These are phyloP conservation scores for Perodicticus potto DNA, from an alignment of 2,797 vertebrate species.

Conservation along the genomic window DNA sequence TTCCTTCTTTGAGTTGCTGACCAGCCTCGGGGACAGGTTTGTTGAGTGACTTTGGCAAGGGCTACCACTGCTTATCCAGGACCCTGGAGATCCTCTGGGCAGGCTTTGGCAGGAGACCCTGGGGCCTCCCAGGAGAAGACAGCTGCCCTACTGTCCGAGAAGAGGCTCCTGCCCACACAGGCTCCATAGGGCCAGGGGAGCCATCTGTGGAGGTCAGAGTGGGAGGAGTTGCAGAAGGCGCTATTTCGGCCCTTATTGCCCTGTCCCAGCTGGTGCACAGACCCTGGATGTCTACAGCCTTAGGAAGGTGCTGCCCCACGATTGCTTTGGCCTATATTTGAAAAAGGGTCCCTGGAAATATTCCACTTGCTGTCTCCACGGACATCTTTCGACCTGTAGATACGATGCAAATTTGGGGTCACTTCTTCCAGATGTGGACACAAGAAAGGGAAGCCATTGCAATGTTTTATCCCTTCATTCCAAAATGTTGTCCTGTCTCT, in stretches of 20 bases:
- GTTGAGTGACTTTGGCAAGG: not conserved
- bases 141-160: accelerated
- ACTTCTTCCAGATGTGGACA: not conserved
- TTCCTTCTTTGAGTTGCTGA: not conserved
- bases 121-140: not conserved
- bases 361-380: not conserved
- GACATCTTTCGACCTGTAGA: not conserved
- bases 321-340: not conserved
- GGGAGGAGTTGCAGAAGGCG: not conserved
- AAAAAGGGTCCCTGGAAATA: not conserved
- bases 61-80: not conserved
- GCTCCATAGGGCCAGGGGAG: not conserved
- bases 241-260: too few species aligned
- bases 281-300: not conserved
- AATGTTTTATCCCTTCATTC: not conserved
- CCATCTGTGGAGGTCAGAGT: not conserved
- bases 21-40: not conserved
- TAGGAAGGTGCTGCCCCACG: not conserved
- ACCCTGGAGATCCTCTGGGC: not conserved
- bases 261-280: not conserved
- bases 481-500: not conserved
- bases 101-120: not conserved
- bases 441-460: not conserved
- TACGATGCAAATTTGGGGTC: not conserved
- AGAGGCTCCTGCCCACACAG: not conserved